A percentile compares a stretch with the other conserved stretches of the same genome.
Conservation (phyloP, 2,888 invertebrate genomes). For the Netelia inedita region DNA sequence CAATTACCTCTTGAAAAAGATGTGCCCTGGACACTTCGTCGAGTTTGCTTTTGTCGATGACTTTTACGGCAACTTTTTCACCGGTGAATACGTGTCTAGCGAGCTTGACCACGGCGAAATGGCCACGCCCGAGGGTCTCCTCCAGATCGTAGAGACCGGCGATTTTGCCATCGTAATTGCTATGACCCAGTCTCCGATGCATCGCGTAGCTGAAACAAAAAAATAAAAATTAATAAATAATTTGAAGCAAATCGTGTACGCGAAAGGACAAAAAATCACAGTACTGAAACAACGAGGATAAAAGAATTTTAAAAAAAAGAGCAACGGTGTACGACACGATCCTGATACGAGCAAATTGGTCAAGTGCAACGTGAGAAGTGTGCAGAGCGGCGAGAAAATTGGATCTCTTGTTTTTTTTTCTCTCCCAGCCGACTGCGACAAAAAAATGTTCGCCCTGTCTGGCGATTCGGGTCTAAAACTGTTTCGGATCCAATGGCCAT, state of each 20-base stretch:
- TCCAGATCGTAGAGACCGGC: slow-evolving; percentile 99
- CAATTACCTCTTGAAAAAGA: slow-evolving; percentile 96
- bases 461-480: slow-evolving; percentile 36
- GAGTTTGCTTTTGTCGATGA: slow-evolving; percentile 99
- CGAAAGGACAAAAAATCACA: no score
- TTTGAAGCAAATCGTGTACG: background rate
- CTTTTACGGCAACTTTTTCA: slow-evolving; percentile 98
- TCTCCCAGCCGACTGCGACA: background rate
- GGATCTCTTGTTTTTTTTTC: slow-evolving; percentile 15
- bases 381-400: background rate
- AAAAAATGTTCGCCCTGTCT: slow-evolving; percentile 44
- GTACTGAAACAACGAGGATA: background rate
- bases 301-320: background rate
- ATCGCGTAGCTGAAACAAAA: slow-evolving; percentile 71
- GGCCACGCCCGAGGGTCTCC: slow-evolving; percentile 98
- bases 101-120: slow-evolving; percentile 99
- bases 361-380: slow-evolving; percentile 34
- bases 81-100: slow-evolving; percentile 99
- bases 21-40: slow-evolving; percentile 98
- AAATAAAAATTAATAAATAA: background rate
- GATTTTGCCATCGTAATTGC: slow-evolving; percentile 93
- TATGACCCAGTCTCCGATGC: slow-evolving; percentile 82
- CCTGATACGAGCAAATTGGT: background rate
- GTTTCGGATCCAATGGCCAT: slow-evolving; percentile 46
- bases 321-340: background rate